Evolutionary conservation across 2,113 vertebrate genomes (phyloP), one percentile per base, ranked within the genome.

Genomic region (Electrona antarctica): DNA sequence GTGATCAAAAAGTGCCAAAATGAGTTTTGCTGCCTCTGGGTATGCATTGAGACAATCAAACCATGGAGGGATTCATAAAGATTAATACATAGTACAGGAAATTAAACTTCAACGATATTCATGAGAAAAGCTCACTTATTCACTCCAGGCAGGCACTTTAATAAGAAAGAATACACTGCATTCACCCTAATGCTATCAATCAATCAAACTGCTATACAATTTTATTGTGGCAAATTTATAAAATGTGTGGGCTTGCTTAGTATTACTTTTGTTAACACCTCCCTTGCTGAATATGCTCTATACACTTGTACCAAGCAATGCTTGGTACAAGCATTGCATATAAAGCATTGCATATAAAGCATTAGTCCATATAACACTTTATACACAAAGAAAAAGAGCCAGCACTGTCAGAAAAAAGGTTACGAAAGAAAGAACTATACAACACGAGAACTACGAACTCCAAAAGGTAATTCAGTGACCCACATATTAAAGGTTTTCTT

Each of bases 101-200:
- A 93, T 93, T 92, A 92, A 93, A 93, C 86, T 89, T 91, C 80
- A 85, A 87, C 80, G 78, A 91, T 89, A 93, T 92, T 94, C 92
- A 92, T 89, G 88, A 89, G 85, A 54, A 58, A 62, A 77, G 80
- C 86, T 89, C 77, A 69, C 85, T 84, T 84, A 82, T 82, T 89
- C 87, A 82, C 82, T 77, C 78, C 73, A 85, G 88, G 84, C 89
- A 73, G 83, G 73, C 71, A 74, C 80, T 91, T 93, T 92, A 93
- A 92, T 93, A 92, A 90, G 87, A 71, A 83, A 77, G 71, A 85
- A 83, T 87, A 88, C 77, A 86, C 84, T 79, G 72, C 84, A 83
- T 79, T 79, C 56, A 69, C 78, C 83, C 69, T 69, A 81, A 83
- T 48, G 70, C 85, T 68, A 91, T 91, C 91, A 89, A 91, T 94